These are phyloP conservation scores for Leucophora obtusa DNA, from an alignment of 2,888 invertebrate genomes.

Conservation along the genomic window DNA sequence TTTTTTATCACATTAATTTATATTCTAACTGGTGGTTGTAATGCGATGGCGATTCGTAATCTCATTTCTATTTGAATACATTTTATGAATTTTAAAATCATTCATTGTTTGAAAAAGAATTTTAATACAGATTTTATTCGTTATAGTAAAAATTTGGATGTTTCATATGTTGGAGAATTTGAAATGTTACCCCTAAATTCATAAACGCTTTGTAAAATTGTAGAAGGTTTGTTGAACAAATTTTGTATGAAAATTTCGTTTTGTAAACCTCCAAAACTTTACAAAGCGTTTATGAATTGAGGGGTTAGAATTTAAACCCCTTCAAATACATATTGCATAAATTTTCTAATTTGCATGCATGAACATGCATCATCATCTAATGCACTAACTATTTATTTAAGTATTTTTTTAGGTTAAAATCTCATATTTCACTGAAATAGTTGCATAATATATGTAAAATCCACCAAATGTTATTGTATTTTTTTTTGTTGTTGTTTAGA, in stretches of 20 bases:
- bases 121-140: constrained; percentile 29
- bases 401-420: neutral
- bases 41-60: constrained; percentile 40
- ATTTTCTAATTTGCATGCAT: constrained; percentile 62
- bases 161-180: constrained; percentile 20
- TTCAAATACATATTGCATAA: constrained; percentile 54
- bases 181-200: too few relatives aligned
- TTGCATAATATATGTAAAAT: constrained; percentile 32
- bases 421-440: constrained; percentile 20
- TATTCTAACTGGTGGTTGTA: constrained; percentile 32
- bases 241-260: too few relatives aligned
- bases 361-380: constrained; percentile 55
- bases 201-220: too few relatives aligned
- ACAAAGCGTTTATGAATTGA: too few relatives aligned
- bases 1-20: constrained; percentile 21
- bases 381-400: constrained; percentile 47
- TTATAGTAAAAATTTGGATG: neutral
- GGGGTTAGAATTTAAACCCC: constrained; percentile 44
- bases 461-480: constrained; percentile 14
- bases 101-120: constrained; percentile 46
- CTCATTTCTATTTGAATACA: constrained; percentile 52
- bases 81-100: constrained; percentile 59
- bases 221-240: too few relatives aligned
- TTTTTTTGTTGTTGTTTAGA: neutral
- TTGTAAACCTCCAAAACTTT: too few relatives aligned